These are phyloP conservation scores for Neoitamus cyanurus DNA, from an alignment of 2,888 invertebrate species.

Conservation along the genomic window DNA sequence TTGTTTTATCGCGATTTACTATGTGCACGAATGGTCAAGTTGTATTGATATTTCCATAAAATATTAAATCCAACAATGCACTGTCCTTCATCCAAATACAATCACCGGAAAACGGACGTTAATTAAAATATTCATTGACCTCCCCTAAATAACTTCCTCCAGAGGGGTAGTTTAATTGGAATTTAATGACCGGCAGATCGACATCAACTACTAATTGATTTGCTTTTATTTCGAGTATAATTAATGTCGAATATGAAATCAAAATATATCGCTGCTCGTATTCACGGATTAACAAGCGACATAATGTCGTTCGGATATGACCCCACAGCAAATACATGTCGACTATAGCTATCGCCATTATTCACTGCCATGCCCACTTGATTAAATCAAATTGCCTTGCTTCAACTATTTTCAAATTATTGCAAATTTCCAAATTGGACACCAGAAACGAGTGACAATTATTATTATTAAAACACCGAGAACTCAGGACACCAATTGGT, in stretches of 20 bases:
- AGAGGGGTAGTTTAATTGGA: not conserved
- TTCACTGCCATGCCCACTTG: not conserved
- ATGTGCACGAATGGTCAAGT: not conserved
- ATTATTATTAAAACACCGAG: not conserved
- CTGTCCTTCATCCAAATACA: not conserved
- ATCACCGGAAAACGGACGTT: not conserved
- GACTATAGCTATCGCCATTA: not conserved
- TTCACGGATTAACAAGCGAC: not conserved
- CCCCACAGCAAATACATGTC: not conserved
- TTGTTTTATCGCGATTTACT: not conserved
- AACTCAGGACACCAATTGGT: not conserved
- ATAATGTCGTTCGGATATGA: not conserved
- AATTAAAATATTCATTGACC: slow-evolving; percentile 1
- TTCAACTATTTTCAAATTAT: not conserved
- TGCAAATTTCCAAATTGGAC: not conserved
- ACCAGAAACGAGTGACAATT: not conserved
- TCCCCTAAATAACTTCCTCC: not conserved
- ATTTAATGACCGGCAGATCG: slow-evolving; percentile 5
- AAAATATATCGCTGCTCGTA: not conserved
- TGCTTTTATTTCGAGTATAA: not conserved
- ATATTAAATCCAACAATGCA: not conserved
- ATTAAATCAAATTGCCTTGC: not conserved
- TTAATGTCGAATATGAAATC: slow-evolving; percentile 1
- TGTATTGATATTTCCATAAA: not conserved
- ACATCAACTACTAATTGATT: slow-evolving; percentile 1